phyloP scores from a whole-genome alignment of 2,888 invertebrate genomes.

The Ichneumoninae sp. region DNA sequence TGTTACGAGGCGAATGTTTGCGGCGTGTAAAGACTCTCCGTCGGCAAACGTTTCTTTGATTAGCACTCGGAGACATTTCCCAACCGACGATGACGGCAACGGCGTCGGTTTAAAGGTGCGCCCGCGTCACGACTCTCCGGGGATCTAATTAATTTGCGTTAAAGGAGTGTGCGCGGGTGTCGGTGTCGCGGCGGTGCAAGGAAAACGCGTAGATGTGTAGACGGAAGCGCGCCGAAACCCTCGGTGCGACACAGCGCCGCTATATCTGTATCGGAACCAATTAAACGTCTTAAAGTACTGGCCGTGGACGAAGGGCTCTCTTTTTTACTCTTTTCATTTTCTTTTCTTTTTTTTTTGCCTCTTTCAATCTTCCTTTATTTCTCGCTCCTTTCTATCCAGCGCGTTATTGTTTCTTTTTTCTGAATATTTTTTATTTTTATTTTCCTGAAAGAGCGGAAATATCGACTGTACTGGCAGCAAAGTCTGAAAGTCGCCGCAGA shows the following conservation, averaged over 20 bases:
- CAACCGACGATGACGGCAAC: not conserved
- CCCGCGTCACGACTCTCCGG: conserved; percentile 60
- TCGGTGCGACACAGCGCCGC: not conserved
- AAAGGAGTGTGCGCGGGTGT: conserved; percentile 30
- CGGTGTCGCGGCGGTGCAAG: conserved; percentile 35
- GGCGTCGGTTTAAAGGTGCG: conserved; percentile 34
- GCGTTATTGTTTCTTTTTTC: not conserved
- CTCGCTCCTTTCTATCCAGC: not conserved
- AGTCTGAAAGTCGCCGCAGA: conserved; percentile 13
- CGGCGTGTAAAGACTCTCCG: not conserved
- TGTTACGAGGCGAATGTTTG: conserved; percentile 37
- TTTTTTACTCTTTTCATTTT: conserved; percentile 16
- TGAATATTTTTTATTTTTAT: not conserved
- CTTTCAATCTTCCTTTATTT: conserved; percentile 1
- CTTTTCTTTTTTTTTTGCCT: not conserved
- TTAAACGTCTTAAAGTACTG: conserved; percentile 68
- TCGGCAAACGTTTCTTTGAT: conserved; percentile 67
- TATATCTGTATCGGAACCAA: conserved; percentile 63
- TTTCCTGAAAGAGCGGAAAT: conserved; percentile 8
- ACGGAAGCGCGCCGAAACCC: not conserved
- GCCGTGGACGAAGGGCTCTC: conserved; percentile 58
- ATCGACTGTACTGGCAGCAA: conserved; percentile 27
- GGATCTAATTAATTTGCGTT: conserved; percentile 72
- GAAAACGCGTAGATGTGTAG: not conserved
- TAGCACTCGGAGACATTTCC: conserved; percentile 59